Percentiles rank a stretch among this genome's conserved stretches.
phyloP scores from a whole-genome alignment of 2,113 vertebrate genomes.

The Gorsachius goisagi region DNA sequence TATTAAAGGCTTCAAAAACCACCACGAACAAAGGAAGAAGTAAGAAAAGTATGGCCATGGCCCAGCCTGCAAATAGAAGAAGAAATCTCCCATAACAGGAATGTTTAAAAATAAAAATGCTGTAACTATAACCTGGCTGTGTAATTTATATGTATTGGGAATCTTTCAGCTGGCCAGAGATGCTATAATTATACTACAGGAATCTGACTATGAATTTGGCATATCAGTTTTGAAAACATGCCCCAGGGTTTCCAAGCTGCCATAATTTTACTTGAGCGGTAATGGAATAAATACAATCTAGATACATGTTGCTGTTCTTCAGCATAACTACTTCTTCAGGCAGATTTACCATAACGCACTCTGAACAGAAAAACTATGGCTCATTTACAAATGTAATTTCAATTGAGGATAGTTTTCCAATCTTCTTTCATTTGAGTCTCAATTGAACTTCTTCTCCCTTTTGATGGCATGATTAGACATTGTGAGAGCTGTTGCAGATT shows the following conservation, averaged over 20 bases:
- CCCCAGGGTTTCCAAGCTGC: conserved; percentile 36
- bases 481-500: conserved; percentile 83
- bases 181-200: conserved; percentile 15
- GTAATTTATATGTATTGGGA: conserved; percentile 29
- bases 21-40: background rate
- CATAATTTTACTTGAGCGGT: conserved; percentile 54
- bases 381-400: conserved; percentile 94
- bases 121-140: background rate
- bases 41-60: background rate
- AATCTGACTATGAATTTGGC: conserved; percentile 50
- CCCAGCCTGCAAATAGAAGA: background rate
- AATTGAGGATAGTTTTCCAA: conserved; percentile 86
- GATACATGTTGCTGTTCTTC: conserved; percentile 62
- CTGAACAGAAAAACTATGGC: conserved; percentile 82
- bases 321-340: conserved; percentile 70
- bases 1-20: background rate
- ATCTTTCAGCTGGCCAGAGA: conserved; percentile 33
- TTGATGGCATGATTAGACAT: conserved; percentile 94
- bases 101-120: background rate
- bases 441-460: conserved; percentile 78
- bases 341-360: conserved; percentile 78
- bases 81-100: background rate
- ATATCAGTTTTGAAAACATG: conserved; percentile 49
- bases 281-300: conserved; percentile 68
- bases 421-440: conserved; percentile 86